Evolutionary conservation across 2,888 invertebrate species (phyloP).

Genomic region (Pammene aurita): DNA sequence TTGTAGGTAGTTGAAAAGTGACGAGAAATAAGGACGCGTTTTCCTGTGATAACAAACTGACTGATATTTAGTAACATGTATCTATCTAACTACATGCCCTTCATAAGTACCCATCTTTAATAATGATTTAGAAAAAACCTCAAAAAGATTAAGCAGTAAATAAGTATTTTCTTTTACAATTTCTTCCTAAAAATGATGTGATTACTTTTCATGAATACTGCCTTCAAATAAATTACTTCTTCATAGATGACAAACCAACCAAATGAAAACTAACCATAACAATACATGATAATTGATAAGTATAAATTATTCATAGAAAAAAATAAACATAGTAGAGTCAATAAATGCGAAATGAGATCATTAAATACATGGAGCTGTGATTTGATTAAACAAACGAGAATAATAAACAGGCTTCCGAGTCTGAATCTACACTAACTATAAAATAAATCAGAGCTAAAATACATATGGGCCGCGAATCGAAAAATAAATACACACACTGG

Average conservation of each 20-base stretch:
- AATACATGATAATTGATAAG: neutral
- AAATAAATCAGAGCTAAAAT: too few species aligned
- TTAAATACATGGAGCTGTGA: neutral
- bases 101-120: too few species aligned
- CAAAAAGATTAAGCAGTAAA: too few species aligned
- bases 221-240: too few species aligned
- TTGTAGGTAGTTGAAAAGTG: neutral
- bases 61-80: neutral
- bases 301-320: neutral
- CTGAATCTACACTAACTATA: neutral
- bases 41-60: neutral
- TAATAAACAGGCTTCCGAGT: conserved; percentile 10
- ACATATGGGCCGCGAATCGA: too few species aligned
- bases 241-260: neutral
- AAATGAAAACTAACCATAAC: too few species aligned
- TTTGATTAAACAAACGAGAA: neutral
- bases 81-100: too few species aligned
- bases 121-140: too few species aligned
- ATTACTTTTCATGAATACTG: too few species aligned
- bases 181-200: too few species aligned
- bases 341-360: conserved; percentile 19
- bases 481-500: too few species aligned
- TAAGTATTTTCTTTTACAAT: too few species aligned
- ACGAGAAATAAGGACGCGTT: neutral
- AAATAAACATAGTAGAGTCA: neutral